Evolutionary conservation across 2,113 vertebrate species (phyloP), one percentile per base, ranked within the genome.

Genomic region (Sterrhoptilus dennistouni): DNA sequence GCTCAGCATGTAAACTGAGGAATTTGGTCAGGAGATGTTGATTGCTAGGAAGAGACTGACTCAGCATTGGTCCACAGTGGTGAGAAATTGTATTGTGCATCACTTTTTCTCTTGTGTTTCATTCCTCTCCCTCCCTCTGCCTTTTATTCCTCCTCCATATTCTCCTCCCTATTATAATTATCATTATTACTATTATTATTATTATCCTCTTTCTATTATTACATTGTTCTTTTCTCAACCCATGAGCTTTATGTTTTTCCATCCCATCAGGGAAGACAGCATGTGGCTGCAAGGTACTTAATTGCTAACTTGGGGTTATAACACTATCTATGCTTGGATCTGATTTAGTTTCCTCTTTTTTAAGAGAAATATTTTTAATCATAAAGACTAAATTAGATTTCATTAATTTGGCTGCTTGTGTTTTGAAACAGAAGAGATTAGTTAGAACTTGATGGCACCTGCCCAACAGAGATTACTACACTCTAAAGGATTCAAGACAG

Each of bases 201-300:
- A 23, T 28, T 4, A 17, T 18, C 6, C 29, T n/a, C n/a, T 66
- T 74, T 59, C 15, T 38, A n/a, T 82, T n/a, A n/a, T 75, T 52
- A 45, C n/a, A 45, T 13, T 45, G 11, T 22, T 82, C 24, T 45
- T 83, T 53, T 38, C 38, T 60, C n/a, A 60, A 17, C 6, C 23
- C 16, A n/a, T 40, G 16, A 38, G 23, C 5, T 59, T 74, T 29
- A 60, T 7, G 16, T 60, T 53, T 68, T 68, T 35, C n/a, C 19
- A 38, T 53, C 20, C 11, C 24, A 61, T 9, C n/a, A 68, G 3
- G 13, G 20, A 68, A 52, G 38, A 53, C 11, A 75, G 20, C 0
- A 0, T 31, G n/a, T 47, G 61, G 45, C 17, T 47, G 28, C 0
- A 0, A 68, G 20, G 38, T 52, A 82, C 45, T 75, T 45, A 38